These are phyloP conservation scores for Cosmia pyralina DNA, from an alignment of 2,888 invertebrate genomes.

Conservation along the genomic window DNA sequence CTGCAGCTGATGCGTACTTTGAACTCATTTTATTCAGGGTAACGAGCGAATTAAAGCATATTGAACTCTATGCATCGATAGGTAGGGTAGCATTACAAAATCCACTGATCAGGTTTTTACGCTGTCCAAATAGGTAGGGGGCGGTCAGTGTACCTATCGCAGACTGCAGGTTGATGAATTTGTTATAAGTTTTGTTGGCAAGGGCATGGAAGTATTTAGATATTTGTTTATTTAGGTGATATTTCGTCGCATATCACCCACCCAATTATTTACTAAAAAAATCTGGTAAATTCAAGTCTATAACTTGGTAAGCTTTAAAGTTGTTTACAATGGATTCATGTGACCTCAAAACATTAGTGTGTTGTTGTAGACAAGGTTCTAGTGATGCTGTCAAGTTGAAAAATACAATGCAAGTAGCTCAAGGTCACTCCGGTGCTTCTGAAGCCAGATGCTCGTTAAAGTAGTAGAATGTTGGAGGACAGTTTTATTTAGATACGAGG, in stretches of 20 bases:
- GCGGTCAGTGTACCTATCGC: background rate
- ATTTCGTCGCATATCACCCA: background rate
- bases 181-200: background rate
- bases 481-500: conserved; percentile 39
- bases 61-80: conserved; percentile 13
- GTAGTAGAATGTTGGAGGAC: conserved; percentile 24
- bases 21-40: background rate
- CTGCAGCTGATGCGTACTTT: conserved; percentile 8
- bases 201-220: background rate
- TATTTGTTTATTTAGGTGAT: background rate
- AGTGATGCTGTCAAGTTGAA: conserved; percentile 31
- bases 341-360: conserved; percentile 19
- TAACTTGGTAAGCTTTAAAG: background rate
- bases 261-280: background rate
- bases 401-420: conserved; percentile 43
- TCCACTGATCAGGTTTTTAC: background rate
- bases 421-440: conserved; percentile 39
- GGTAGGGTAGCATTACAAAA: background rate
- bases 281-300: background rate
- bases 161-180: background rate
- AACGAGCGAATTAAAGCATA: conserved; percentile 12
- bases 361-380: conserved; percentile 13
- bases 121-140: background rate
- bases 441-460: conserved; percentile 41
- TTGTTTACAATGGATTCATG: background rate